Evolutionary conservation across 2,113 vertebrate species (phyloP), one percentile per base, ranked within the genome.

Genomic region (Tachysurus fulvidraco): DNA sequence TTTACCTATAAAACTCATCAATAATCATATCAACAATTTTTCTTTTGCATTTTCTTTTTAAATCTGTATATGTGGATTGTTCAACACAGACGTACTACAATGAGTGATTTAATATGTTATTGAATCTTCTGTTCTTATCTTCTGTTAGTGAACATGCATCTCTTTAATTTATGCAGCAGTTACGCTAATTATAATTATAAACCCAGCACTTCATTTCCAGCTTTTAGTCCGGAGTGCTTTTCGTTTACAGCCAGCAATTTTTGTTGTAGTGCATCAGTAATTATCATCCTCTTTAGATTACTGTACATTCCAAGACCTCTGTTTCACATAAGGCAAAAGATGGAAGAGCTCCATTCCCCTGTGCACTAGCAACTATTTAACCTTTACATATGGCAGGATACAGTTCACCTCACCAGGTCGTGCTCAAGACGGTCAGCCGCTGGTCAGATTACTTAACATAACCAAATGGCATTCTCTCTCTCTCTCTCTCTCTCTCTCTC

Each of bases 331-430:
- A 55, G 25, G 25, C 23, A 52, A 77, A 77, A 77, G 21, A 28
- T 17, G 50, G 25, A 17, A n/a, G 25, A 54, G 8, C 25, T 78
- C 50, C 7, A 55, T 14, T 28, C 74, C 46, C 46, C 23, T 55
- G n/a, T 30, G 76, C 19, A 55, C 52, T 4, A 55, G n/a, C 76
- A 55, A 19, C 8, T 19, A 55, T 78, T 55, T 78, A 55, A 55
- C 52, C n/a, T 55, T 21, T 16, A 8, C 76, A 55, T 30, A 78
- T 10, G 76, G 50, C 14, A 30, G 46, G 82, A 71, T 55, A 84
- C 73, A 73, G 83, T 87, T 88, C 30, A 81, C 62, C 83, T 69
- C 41, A 89, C 8, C 65, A 30, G 79, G 74, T 44, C 81, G 30
- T 52, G 54, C 87, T 65, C 62, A 81, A 25, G 41, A 71, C 57